Percentiles rank a stretch among this genome's conserved stretches.
phyloP scores from a whole-genome alignment of 2,797 vertebrate genomes.

The Sebastes kiyomatsui region DNA sequence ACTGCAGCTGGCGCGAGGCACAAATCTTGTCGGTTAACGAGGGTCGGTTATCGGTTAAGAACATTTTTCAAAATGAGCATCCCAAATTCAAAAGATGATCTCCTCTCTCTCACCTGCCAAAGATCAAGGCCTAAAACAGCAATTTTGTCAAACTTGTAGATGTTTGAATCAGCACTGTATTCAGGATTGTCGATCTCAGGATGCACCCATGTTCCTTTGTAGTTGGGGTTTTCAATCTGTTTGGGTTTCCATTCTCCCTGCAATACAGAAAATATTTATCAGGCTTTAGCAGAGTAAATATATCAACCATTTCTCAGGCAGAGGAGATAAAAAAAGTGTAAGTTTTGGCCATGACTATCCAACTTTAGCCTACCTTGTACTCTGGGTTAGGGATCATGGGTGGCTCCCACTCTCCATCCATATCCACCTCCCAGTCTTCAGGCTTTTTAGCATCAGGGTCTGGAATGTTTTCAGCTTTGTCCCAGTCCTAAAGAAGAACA shows the following conservation, averaged over 20 bases:
- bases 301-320: neutral
- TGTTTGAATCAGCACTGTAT: constrained; percentile 78
- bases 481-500: constrained; percentile 86
- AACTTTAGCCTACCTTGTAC: constrained; percentile 85
- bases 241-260: constrained; percentile 86
- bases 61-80: too few species aligned
- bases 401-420: constrained; percentile 98
- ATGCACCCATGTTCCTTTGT: constrained; percentile 86
- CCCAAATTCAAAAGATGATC: neutral
- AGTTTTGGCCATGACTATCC: neutral
- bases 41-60: too few species aligned
- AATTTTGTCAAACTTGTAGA: constrained; percentile 84
- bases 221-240: constrained; percentile 85
- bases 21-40: too few species aligned
- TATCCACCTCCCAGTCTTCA: constrained; percentile 96
- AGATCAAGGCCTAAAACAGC: constrained; percentile 85
- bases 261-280: constrained; percentile 6
- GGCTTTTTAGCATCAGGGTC: constrained; percentile 96
- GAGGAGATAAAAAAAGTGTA: neutral
- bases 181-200: constrained; percentile 89
- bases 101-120: constrained; percentile 81
- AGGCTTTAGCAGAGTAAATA: neutral
- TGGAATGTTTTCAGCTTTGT: constrained; percentile 92
- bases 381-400: constrained; percentile 94
- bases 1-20: too few species aligned